Evolutionary conservation across 2,888 invertebrate species (phyloP).

Genomic region (Deilephila elpenor): DNA sequence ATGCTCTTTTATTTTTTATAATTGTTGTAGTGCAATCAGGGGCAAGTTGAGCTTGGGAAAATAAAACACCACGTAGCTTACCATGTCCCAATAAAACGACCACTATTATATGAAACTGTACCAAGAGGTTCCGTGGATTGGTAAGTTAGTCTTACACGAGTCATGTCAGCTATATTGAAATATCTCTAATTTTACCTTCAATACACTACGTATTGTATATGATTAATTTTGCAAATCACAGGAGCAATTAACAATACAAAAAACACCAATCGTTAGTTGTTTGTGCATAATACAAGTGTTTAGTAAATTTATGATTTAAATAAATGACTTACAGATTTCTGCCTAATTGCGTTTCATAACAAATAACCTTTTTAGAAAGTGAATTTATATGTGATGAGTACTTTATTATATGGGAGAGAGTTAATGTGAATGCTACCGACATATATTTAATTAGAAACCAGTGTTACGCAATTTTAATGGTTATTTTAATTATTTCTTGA

Average conservation of each 20-base stretch:
- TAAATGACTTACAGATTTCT: slow-evolving; percentile 34
- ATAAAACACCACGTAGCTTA: too few relatives aligned
- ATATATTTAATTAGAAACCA: slow-evolving; percentile 4
- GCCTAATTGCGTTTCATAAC: slow-evolving; percentile 7
- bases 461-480: neutral
- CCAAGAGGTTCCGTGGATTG: too few relatives aligned
- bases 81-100: too few relatives aligned
- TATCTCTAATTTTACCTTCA: too few relatives aligned
- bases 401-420: neutral
- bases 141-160: too few relatives aligned
- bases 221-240: neutral
- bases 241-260: neutral
- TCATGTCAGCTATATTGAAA: too few relatives aligned
- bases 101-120: too few relatives aligned
- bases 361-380: slow-evolving; percentile 16
- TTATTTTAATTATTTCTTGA: neutral
- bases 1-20: neutral
- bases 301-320: neutral
- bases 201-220: too few relatives aligned
- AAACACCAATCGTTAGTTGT: neutral
- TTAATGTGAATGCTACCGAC: neutral
- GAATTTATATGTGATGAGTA: slow-evolving; percentile 2
- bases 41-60: too few relatives aligned
- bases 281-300: neutral
- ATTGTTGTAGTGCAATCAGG: neutral